These are phyloP conservation scores for Resseliella maxima DNA, from an alignment of 2,888 invertebrate species.

Conservation along the genomic window DNA sequence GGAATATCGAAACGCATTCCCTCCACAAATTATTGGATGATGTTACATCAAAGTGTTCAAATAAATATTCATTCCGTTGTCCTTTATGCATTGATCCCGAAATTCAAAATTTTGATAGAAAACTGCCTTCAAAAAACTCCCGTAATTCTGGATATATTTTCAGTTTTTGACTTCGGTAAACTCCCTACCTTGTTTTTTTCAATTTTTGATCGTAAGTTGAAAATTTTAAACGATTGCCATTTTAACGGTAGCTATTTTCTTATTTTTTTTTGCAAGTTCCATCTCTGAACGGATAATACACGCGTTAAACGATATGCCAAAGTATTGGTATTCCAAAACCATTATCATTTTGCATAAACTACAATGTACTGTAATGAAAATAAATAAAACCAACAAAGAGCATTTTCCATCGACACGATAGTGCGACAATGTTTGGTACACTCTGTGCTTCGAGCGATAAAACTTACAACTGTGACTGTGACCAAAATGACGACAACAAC, in stretches of 20 bases:
- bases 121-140: too few species aligned
- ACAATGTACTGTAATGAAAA: background rate
- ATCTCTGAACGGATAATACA: background rate
- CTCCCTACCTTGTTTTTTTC: too few species aligned
- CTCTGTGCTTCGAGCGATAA: slow-evolving; percentile 1
- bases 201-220: too few species aligned
- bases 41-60: too few species aligned
- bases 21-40: too few species aligned
- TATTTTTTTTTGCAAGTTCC: too few species aligned
- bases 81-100: too few species aligned
- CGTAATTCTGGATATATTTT: too few species aligned
- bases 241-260: slow-evolving; percentile 20
- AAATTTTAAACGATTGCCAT: background rate
- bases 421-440: background rate
- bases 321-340: background rate
- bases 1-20: too few species aligned
- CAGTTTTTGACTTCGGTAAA: too few species aligned
- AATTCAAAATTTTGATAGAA: too few species aligned
- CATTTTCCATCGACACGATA: background rate
- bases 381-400: background rate
- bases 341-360: slow-evolving; percentile 31
- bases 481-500: background rate
- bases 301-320: slow-evolving; percentile 4
- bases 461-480: background rate
- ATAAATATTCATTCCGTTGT: too few species aligned